Conservation (phyloP, 2,113 vertebrate species). For the Istiophorus platypterus region DNA sequence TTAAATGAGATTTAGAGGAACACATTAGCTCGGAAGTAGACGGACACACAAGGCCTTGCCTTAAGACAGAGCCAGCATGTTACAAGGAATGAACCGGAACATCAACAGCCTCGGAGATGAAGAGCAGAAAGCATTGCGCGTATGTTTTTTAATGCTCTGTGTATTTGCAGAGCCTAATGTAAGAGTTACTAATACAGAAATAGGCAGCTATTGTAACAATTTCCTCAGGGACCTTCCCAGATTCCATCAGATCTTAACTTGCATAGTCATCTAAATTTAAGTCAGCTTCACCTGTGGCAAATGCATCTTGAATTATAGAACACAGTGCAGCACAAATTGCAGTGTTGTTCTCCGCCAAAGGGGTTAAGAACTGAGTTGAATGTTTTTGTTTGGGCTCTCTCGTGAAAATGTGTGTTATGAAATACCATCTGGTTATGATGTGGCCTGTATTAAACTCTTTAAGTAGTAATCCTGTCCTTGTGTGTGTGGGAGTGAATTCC, state of each 20-base stretch:
- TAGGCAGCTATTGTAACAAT: conserved; percentile 10
- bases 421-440: conserved; percentile 19
- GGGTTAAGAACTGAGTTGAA: conserved; percentile 10
- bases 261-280: conserved; percentile 21
- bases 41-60: not conserved
- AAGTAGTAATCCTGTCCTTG: too few relatives aligned
- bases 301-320: conserved; percentile 4
- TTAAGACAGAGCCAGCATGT: conserved; percentile 7
- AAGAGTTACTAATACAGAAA: conserved; percentile 25
- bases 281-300: conserved; percentile 25
- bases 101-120: conserved; percentile 2
- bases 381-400: conserved; percentile 43
- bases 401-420: conserved; percentile 38
- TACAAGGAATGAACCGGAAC: not conserved
- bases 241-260: conserved; percentile 24
- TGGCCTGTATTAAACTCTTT: conserved; percentile 33
- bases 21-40: conserved; percentile 17
- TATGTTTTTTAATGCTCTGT: conserved; percentile 6
- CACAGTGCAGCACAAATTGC: not conserved
- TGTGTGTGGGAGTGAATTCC: conserved; percentile 4
- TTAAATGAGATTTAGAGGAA: conserved; percentile 15
- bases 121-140: not conserved
- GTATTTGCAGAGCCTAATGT: conserved; percentile 1
- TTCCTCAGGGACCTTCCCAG: conserved; percentile 33
- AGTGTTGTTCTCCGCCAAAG: not conserved